Evolutionary conservation across 2,113 vertebrate species (phyloP), one percentile per base, ranked within the genome.

Genomic region (Noturus placidus): DNA sequence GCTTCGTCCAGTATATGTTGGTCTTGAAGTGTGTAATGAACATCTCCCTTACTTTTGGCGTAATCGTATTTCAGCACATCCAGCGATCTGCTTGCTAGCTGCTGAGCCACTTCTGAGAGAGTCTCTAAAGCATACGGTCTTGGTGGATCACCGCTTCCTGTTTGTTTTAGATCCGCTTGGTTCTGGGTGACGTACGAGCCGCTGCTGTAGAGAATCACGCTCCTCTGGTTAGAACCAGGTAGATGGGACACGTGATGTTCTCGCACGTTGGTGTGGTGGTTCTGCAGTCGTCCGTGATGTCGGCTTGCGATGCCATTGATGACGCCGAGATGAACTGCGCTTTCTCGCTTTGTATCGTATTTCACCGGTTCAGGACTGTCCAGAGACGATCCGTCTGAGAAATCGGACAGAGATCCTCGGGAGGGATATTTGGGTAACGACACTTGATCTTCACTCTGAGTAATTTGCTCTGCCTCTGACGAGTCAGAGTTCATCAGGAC

Each of bases 401-500:
- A 92, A 91, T 97, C 96, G 0, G 96, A 96, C 33, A 96, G 88
- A 0, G 96, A 97, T 25, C 94, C 95, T 4, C 92, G 92, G 0
- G 95, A 95, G 0, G 96, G 96, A 86, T 95, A 96, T 82, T 94
- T 95, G 87, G 93, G 93, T 54, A 95, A 92, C 0, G 87, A 46
- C 5, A 83, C 74, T 87, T 94, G 94, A 14, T 93, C 92, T 6
- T 96, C 94, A 0, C 94, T 92, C 0, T 86, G 93, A 74, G 91
- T 90, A 0, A 94, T 93, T 90, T 95, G 95, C 56, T 96, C 96
- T 0, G 96, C 91, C 91, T 97, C 96, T 1, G 96, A 96, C 0
- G 96, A 96, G 91, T 97, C 96, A 0, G 95, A 96, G 70, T 95
- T 96, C 90, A 95, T 94, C 93, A 95, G 93, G 65, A 94, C 91